Conservation (phyloP, 2,888 invertebrate genomes). For the Drosophila subsilvestris region DNA sequence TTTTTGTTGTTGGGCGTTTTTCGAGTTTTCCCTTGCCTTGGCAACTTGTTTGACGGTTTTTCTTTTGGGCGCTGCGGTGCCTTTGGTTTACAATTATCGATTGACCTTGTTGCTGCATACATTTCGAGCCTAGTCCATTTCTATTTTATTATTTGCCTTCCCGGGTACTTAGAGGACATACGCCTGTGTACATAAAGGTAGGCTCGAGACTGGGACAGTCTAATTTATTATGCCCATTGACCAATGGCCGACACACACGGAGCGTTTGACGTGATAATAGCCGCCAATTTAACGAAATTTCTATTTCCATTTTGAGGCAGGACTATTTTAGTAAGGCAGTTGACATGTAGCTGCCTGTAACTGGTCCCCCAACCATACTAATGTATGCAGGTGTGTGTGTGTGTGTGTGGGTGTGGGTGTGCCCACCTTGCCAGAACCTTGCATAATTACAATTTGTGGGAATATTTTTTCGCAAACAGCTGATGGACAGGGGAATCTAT, state of each 20-base stretch:
- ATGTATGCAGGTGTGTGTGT: too few relatives aligned
- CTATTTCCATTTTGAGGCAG: slow-evolving; percentile 19
- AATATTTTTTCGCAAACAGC: slow-evolving; percentile 52
- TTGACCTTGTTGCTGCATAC: slow-evolving; percentile 78
- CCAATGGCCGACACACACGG: slow-evolving; percentile 21
- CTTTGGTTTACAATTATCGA: slow-evolving; percentile 64
- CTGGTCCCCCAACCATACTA: slow-evolving; percentile 28
- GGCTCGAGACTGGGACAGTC: slow-evolving; percentile 35
- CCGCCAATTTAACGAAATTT: slow-evolving; percentile 22
- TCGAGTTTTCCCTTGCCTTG: slow-evolving; percentile 64
- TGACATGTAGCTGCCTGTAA: slow-evolving; percentile 33
- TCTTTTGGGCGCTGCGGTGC: slow-evolving; percentile 36
- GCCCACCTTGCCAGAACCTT: slow-evolving; percentile 11
- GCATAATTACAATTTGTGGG: slow-evolving; percentile 47
- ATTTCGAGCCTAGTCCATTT: slow-evolving; percentile 57
- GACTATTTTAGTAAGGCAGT: slow-evolving; percentile 29
- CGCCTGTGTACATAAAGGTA: slow-evolving; percentile 15
- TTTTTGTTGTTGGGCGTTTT: slow-evolving; percentile 51
- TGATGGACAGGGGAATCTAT: slow-evolving; percentile 38
- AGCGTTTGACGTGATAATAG: slow-evolving; percentile 28
- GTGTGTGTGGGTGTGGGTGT: too few relatives aligned
- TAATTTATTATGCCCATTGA: slow-evolving; percentile 47
- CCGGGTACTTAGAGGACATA: slow-evolving; percentile 14
- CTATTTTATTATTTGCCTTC: slow-evolving; percentile 19
- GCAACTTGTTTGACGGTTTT: slow-evolving; percentile 52